These are phyloP conservation scores for Polia nebulosa DNA, from an alignment of 2,888 invertebrate species.

Conservation along the genomic window DNA sequence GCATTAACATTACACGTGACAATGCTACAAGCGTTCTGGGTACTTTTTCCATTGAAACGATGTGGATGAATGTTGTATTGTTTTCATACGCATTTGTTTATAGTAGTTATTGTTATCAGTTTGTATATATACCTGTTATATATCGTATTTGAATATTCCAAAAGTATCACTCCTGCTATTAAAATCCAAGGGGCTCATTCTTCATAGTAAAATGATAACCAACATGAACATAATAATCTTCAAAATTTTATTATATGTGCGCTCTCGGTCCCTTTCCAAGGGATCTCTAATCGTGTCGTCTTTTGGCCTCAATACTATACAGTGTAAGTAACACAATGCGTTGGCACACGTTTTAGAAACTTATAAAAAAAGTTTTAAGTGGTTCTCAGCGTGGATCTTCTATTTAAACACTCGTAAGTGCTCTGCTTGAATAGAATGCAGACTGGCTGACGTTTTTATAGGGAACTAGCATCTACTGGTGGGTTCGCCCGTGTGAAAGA, in stretches of 20 bases:
- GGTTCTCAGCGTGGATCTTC: slow-evolving; percentile 31
- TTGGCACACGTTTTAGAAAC: slow-evolving; percentile 39
- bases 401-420: slow-evolving; percentile 43
- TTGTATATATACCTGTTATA: too few relatives aligned
- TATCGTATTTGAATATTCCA: not conserved
- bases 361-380: slow-evolving; percentile 54
- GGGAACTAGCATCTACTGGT: not conserved
- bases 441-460: slow-evolving; percentile 7
- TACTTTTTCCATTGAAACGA: too few relatives aligned
- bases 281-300: slow-evolving; percentile 38
- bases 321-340: slow-evolving; percentile 31
- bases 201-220: not conserved
- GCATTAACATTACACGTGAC: too few relatives aligned
- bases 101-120: too few relatives aligned
- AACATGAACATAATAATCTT: not conserved
- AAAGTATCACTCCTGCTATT: not conserved
- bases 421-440: slow-evolving; percentile 16
- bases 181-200: not conserved
- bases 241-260: not conserved
- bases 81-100: too few relatives aligned
- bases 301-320: slow-evolving; percentile 31
- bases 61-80: too few relatives aligned
- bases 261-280: not conserved
- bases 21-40: too few relatives aligned
- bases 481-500: too few relatives aligned